phyloP scores from a whole-genome alignment of 2,797 vertebrate species.

The Chrosomus eos region DNA sequence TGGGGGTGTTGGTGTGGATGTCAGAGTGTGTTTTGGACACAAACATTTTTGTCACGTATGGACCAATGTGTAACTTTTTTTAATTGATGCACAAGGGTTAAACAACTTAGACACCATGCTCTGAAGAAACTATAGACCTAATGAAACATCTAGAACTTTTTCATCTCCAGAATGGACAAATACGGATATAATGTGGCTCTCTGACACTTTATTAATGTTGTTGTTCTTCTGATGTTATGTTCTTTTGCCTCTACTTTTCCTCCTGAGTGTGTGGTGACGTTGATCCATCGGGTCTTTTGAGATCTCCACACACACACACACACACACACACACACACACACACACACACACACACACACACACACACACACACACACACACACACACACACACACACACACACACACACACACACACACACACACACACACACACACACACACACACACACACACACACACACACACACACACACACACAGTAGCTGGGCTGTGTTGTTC shows the following conservation, averaged over 20 bases:
- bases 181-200: background rate
- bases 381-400: conserved; percentile 7
- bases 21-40: too few relatives aligned
- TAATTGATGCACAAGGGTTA: too few relatives aligned
- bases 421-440: too few relatives aligned
- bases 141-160: background rate
- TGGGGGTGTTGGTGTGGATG: too few relatives aligned
- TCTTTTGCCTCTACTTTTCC: background rate
- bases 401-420: background rate
- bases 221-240: background rate
- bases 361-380: conserved; percentile 12
- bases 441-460: conserved; percentile 1
- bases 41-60: too few relatives aligned
- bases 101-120: background rate
- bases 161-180: background rate
- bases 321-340: too few relatives aligned
- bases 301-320: conserved; percentile 35
- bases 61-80: too few relatives aligned
- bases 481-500: conserved; percentile 48
- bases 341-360: background rate
- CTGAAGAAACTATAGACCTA: background rate
- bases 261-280: conserved; percentile 22
- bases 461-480: conserved; percentile 5
- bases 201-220: background rate
- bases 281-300: conserved; percentile 44